Evolutionary conservation across 1,140 invertebrate genomes (phyloP), one percentile per base, ranked within the genome.

Genomic region (Drosophila repletoides): DNA sequence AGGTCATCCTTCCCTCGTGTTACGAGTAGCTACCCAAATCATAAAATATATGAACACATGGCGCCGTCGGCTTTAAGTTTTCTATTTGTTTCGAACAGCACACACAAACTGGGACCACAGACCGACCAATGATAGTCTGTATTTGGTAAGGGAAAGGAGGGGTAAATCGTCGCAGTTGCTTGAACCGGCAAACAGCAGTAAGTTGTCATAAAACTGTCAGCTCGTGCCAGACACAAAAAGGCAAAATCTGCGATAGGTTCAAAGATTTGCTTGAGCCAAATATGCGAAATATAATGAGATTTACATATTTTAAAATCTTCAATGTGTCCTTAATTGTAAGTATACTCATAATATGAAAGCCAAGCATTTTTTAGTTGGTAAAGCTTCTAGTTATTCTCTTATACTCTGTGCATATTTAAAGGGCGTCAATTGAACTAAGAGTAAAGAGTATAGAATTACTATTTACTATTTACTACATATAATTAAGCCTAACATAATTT

Each of bases 161-260:
- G 22, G 12, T n/a, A 14, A 29, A 26, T n/a, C 10, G 4, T 40
- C 15, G 24, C 10, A 64, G 41, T 56, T 64, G 28, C 36, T 60
- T 67, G 46, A 67, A 52, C 55, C 43, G 45, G 17, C 33, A 48
- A 61, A 51, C 22, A 46, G 56, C 38, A 36, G 36, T 38, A 52
- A 49, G 51, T 74, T 86, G 66, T 72, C 80, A 79, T 84, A 84
- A 79, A 79, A 61, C 83, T 84, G 79, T 79, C 79, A 84, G 58
- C 72, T 67, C 51, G 64, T 63, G 33, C 45, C 59, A 68, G 59
- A 61, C 70, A 46, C 19, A 43, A 49, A 56, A 56, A 58, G 22
- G 26, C 53, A 24, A 70, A 69, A 55, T 61, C 63, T 83, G 38
- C 65, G 74, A 86, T 79, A 66, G 70, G 79, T 28, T 66, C 55